Base-by-base conservation (phyloP, 2,113 vertebrate genomes). In the Danio rerio region DNA sequence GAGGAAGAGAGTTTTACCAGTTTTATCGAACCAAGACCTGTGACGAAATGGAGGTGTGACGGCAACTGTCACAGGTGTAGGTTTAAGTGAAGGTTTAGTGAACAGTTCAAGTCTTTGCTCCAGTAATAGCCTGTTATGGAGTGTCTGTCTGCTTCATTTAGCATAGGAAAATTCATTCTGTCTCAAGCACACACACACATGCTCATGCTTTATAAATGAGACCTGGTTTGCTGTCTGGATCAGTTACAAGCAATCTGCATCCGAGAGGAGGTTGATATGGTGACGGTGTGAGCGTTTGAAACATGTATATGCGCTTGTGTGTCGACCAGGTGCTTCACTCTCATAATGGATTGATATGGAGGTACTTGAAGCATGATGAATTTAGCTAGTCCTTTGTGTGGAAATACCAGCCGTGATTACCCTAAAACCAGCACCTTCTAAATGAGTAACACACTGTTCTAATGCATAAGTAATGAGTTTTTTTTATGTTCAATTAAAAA, bases 181-280 rank as follows among this genome's bases (percentile, higher is more conserved):
- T 31, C 31, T 31, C 31, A 31, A 31, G 20, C 78, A 12, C 10
- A 15, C 55, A 15, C 55, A 45, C 7, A 18, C 56, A 31, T 31
- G 31, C 31, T 83, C 69, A 78, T 88, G 82, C 61, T 84, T 86
- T 75, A 83, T 83, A 84, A 69, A 88, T 81, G 81, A 82, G 61
- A 42, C 31, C 61, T 75, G 66, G 56, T 62, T 62, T 75, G 21
- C 8, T 18, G 74, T 69, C 6, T 11, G 52, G 81, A 59, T 78
- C 61, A 21, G 50, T 74, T 66, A 78, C 56, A 12, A 7, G 6
- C 43, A 45, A 43, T 78, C 83, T 53, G 61, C 85, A 61, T 71
- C 42, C 69, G 55, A 75, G 21, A 11, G 47, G 53, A 74, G 61
- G 21, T 69, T 70, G 86, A 75, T 72, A 79, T 81, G 66, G 73